Base-by-base conservation (phyloP, 92 coral and sea anemone genomes). In the Ricordea florida region DNA sequence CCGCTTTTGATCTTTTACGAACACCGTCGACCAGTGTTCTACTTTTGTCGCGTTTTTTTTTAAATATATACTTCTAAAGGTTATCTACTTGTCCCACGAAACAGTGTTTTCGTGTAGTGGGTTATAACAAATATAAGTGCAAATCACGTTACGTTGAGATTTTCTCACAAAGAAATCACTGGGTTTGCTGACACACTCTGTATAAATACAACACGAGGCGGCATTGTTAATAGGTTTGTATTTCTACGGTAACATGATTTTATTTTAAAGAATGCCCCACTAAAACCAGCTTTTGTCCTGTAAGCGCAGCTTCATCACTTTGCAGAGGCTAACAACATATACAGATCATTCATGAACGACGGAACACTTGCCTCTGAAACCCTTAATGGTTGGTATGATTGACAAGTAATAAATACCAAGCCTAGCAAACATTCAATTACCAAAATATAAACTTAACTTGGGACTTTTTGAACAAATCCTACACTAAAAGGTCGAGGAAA, bases 361-460 rank as follows among this genome's bases (percentile, higher is more conserved):
- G n/a, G n/a, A 51, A 30, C 57, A 61, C 78, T 81, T 79, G 79
- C 60, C 46, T 59, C 50, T 77, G 79, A 78, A n/a, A 73, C 93
- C 75, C 76, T 80, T 72, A 87, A 87, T 87, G 90, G 88, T 48
- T 78, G 79, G 70, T 72, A 57, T 87, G 93, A 91, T 87, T 91
- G 97, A 91, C 97, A 78, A 74, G 97, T 83, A 79, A 91, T 88
- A 71, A 90, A 88, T 91, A 82, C 93, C 85, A 63, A 49, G 62
- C 59, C 69, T 43, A 60, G 79, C 97, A 91, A 91, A 87, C 97
- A 91, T 83, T 79, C 90, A 88, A 91, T 91, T 91, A 80, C 65
- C 51, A 48, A 72, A 75, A 80, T 82, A 87, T 53, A 90, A 78
- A 80, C 84, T 76, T 66, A 49, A 66, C 61, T 50, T 48, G 48